Base-by-base conservation (phyloP, 2,888 invertebrate genomes). In the Hemicrepidius hirtus region DNA sequence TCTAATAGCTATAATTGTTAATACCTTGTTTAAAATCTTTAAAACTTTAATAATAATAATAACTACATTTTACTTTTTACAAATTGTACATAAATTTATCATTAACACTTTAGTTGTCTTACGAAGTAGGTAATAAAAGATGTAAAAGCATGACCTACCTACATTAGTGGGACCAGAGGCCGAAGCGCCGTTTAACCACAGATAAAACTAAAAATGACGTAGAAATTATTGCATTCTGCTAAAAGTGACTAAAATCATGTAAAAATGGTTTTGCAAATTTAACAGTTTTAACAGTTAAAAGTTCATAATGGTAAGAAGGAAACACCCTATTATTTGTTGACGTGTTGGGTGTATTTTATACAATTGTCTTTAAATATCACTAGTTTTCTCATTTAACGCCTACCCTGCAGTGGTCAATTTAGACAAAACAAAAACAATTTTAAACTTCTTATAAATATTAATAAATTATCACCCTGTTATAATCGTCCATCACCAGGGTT, bases 71-170 rank as follows among this genome's bases (percentile, higher is more conserved):
- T 28, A 32, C 13, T 53, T 53, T 53, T 28, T 28, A 28, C 28
- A 28, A 28, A 28, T 53, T 53, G 53, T 53, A 53, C 53, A 37
- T 57, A 57, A 57, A 37, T 57, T 37, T 37, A 53, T 28, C 28
- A 21, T 53, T 21, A 28, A 53, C 13, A 53, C n/a, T 53, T 53
- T 53, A 53, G 44, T 16, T 63, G 46, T 63, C 63, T 63, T 46
- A 63, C 63, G 28, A 46, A 49, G 46, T 63, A 44, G 20, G 18
- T 44, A 63, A 63, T 46, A 63, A 63, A 63, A 63, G 32, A 63
- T 49, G 16, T 63, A 63, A 63, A 63, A 46, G 46, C 63, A 28
- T 32, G 21, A 41, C 46, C 3, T 18, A n/a, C 18, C 16, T 46
- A 46, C 46, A 6, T 9, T 32, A 32, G 4, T 7, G 16, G 41